Percentiles rank a stretch among this genome's conserved stretches.
phyloP scores from a whole-genome alignment of 1,140 invertebrate genomes.

The Pemphigus obesinymphae region DNA sequence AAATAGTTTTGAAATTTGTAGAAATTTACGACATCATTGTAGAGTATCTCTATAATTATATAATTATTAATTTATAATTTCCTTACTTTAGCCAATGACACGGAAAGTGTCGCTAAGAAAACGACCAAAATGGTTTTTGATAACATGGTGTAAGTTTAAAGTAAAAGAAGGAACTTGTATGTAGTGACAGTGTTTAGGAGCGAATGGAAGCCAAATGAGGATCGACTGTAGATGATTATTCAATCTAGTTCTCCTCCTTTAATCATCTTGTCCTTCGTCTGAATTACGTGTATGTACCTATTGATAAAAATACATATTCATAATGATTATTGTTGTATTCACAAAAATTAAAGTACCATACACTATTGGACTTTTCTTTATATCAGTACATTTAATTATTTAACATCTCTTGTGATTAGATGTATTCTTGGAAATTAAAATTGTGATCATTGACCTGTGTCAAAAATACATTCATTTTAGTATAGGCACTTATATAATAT shows the following conservation, averaged over 20 bases:
- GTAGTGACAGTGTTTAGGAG: not conserved
- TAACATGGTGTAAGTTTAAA: not conserved
- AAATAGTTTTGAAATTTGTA: too few relatives aligned
- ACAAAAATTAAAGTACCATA: not conserved
- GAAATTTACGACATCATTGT: too few relatives aligned
- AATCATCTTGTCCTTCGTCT: not conserved
- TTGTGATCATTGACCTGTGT: not conserved
- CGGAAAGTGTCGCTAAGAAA: not conserved
- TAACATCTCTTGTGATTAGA: not conserved
- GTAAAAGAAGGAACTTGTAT: conserved; percentile 3
- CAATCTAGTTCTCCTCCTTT: not conserved
- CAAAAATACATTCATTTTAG: too few relatives aligned
- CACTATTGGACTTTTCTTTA: not conserved
- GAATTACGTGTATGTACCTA: not conserved
- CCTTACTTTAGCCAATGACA: not conserved
- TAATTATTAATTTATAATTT: not conserved
- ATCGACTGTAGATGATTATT: not conserved
- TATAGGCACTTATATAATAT: too few relatives aligned
- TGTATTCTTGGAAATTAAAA: not conserved
- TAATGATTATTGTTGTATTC: not conserved
- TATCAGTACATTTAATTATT: not conserved
- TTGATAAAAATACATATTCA: not conserved
- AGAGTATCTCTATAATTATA: too few relatives aligned
- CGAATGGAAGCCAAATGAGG: not conserved
- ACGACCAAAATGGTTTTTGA: conserved; percentile 1